These are phyloP conservation scores for Pitta sordida DNA, from an alignment of 2,113 vertebrate species.

Conservation along the genomic window DNA sequence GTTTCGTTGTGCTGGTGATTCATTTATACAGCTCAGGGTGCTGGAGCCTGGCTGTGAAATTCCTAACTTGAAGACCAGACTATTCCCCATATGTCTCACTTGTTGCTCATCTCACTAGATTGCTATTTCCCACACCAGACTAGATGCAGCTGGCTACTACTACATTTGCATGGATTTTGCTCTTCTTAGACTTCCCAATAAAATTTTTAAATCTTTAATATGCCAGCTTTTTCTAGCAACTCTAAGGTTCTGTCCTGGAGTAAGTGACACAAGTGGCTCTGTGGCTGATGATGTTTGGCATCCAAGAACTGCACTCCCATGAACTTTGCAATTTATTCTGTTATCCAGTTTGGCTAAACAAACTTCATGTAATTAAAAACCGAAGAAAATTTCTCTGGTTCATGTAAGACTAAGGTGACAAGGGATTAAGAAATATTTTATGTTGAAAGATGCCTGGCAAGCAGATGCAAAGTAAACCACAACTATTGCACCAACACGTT, in stretches of 20 bases:
- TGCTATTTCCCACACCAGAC: not conserved
- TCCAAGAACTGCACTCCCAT: not conserved
- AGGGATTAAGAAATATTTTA: conserved; percentile 21
- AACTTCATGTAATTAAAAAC: not conserved
- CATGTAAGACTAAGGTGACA: not conserved
- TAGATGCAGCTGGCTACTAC: not conserved
- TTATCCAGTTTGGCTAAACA: not conserved
- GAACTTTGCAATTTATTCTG: not conserved
- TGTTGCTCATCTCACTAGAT: not conserved
- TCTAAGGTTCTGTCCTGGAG: not conserved
- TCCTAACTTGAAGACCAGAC: conserved; percentile 3
- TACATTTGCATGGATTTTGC: not conserved
- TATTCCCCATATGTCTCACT: conserved; percentile 2
- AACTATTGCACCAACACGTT: conserved; percentile 23
- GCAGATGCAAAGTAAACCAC: conserved; percentile 16
- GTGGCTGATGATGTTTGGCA: not conserved
- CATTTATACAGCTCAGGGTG: not conserved
- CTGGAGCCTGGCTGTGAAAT: conserved; percentile 3
- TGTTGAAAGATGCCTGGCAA: conserved; percentile 43
- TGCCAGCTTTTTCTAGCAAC: not conserved
- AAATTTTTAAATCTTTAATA: not conserved
- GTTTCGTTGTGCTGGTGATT: conserved; percentile 10
- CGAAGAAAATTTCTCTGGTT: not conserved
- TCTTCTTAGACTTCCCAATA: not conserved
- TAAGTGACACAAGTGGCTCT: not conserved